Percentiles rank a stretch among this genome's conserved stretches.
These are phyloP conservation scores for Perizoma flavofasciatum DNA, from an alignment of 2,888 invertebrate genomes.

Conservation along the genomic window DNA sequence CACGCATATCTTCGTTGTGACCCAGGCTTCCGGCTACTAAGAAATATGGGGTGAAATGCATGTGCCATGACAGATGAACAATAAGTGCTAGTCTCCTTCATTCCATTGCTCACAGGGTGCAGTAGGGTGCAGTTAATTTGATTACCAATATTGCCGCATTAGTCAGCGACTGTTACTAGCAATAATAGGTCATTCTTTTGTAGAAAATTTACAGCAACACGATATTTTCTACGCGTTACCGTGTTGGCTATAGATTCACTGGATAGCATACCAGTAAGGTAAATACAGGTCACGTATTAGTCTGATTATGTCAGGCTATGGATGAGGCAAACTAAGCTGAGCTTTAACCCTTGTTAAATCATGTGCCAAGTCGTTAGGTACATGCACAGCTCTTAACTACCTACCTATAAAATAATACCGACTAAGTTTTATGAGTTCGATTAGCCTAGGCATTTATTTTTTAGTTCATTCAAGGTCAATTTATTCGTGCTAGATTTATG, in stretches of 20 bases:
- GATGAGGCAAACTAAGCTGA: too few species aligned
- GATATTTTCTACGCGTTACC: background rate
- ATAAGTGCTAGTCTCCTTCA: slow-evolving; percentile 18
- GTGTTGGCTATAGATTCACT: background rate
- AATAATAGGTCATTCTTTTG: background rate
- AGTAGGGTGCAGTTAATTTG: too few species aligned
- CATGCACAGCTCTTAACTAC: too few species aligned
- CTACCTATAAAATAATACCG: too few species aligned
- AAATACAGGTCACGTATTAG: too few species aligned
- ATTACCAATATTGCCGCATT: too few species aligned
- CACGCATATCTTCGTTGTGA: slow-evolving; percentile 39
- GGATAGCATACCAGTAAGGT: too few species aligned
- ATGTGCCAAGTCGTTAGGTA: too few species aligned
- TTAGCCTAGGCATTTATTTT: background rate
- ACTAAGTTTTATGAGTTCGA: too few species aligned
- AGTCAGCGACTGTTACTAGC: background rate
- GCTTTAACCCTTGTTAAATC: too few species aligned
- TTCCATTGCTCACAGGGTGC: too few species aligned
- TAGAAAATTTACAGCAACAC: background rate
- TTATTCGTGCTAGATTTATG: slow-evolving; percentile 15
- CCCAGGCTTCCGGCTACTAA: slow-evolving; percentile 56
- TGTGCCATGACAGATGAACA: slow-evolving; percentile 41
- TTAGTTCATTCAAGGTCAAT: slow-evolving; percentile 8
- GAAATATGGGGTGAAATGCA: slow-evolving; percentile 55
- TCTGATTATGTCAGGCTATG: too few species aligned